These are phyloP conservation scores for Ovibos moschatus DNA, from an alignment of 2,113 vertebrate genomes.

Conservation along the genomic window DNA sequence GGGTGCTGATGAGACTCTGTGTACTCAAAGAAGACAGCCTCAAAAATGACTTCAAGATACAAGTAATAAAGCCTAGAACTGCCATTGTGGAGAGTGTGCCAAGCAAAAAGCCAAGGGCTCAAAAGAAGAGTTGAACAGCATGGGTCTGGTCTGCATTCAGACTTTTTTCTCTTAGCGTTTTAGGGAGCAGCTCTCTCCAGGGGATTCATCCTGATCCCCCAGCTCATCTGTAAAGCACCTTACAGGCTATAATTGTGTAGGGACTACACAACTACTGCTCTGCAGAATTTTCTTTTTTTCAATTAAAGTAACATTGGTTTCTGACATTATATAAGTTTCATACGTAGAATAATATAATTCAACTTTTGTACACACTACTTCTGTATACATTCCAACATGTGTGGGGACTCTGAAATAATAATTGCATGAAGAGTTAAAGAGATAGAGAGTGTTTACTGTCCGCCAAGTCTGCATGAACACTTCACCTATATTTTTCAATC, in stretches of 20 bases:
- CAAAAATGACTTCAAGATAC: neutral
- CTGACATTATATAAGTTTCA: neutral
- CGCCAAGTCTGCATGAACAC: neutral
- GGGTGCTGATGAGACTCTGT: neutral
- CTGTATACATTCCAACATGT: neutral
- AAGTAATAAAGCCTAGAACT: neutral
- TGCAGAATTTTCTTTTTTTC: neutral
- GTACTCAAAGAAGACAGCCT: neutral
- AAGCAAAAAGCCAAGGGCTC: neutral
- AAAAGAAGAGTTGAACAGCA: neutral
- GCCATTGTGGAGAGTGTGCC: neutral
- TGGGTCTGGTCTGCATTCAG: neutral
- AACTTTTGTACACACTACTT: neutral
- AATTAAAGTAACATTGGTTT: neutral
- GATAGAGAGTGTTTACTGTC: neutral
- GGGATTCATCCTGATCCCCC: neutral
- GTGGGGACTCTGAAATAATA: neutral
- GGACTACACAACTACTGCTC: neutral
- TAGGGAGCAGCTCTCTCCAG: neutral
- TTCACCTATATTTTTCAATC: neutral
- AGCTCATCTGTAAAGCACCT: neutral
- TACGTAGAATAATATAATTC: neutral
- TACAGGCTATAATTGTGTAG: neutral
- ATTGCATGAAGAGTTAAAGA: neutral
- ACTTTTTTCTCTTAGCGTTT: neutral